phyloP scores from a whole-genome alignment of 2,797 vertebrate genomes.

The Sebastes steindachneri region DNA sequence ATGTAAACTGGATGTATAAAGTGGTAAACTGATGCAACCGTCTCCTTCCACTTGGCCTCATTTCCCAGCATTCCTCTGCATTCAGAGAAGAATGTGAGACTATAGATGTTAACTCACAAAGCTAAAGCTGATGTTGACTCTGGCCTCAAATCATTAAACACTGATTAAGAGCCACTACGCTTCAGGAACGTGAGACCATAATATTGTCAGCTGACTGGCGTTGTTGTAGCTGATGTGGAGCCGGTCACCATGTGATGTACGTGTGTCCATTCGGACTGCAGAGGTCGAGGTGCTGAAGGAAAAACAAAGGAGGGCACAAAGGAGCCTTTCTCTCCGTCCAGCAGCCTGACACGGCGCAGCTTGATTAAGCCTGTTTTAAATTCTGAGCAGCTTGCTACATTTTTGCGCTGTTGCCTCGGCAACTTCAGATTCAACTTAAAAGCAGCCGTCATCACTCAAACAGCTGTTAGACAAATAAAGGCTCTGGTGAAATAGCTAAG shows the following conservation, averaged over 20 bases:
- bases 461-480: conserved; percentile 32
- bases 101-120: conserved; percentile 32
- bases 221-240: conserved; percentile 8
- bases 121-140: conserved; percentile 55
- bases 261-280: conserved; percentile 7
- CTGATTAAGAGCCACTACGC: conserved; percentile 40
- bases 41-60: not conserved
- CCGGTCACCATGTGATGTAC: conserved; percentile 4
- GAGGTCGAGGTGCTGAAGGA: conserved; percentile 33
- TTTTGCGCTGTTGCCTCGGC: conserved; percentile 16
- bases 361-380: conserved; percentile 40
- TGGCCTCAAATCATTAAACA: conserved; percentile 55
- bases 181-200: conserved; percentile 16
- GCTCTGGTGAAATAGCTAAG: not conserved
- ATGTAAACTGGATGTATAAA: not conserved
- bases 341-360: conserved; percentile 23
- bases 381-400: conserved; percentile 4
- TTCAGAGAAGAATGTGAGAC: conserved; percentile 28
- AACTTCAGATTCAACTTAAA: conserved; percentile 25
- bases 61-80: conserved; percentile 35
- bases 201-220: conserved; percentile 32
- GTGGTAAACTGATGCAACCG: not conserved
- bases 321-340: conserved; percentile 36
- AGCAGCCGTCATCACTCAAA: conserved; percentile 22
- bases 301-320: conserved; percentile 52